These are phyloP conservation scores for Drosophila putrida DNA, from an alignment of 2,888 invertebrate genomes.

Conservation along the genomic window DNA sequence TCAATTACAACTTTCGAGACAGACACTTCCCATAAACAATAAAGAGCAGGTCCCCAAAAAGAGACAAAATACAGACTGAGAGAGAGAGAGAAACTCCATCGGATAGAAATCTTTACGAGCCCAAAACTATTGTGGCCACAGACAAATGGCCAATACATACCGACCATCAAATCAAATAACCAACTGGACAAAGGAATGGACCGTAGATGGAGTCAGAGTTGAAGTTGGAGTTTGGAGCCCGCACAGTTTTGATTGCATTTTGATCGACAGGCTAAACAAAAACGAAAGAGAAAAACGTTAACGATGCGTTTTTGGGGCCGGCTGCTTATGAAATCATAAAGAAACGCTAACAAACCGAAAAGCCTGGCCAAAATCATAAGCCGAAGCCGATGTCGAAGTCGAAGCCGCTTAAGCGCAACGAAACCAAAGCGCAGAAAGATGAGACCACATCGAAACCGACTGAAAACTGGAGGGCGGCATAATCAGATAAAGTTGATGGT, in stretches of 20 bases:
- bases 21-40: slow-evolving; percentile 72
- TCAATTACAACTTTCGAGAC: slow-evolving; percentile 63
- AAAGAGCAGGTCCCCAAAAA: slow-evolving; percentile 39
- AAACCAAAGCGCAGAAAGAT: slow-evolving; percentile 52
- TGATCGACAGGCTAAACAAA: slow-evolving; percentile 70
- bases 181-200: slow-evolving; percentile 42
- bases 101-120: slow-evolving; percentile 72
- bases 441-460: slow-evolving; percentile 49
- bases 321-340: slow-evolving; percentile 65
- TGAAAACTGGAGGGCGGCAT: slow-evolving; percentile 56
- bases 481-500: slow-evolving; percentile 67
- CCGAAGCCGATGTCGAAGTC: slow-evolving; percentile 37
- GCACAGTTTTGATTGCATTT: slow-evolving; percentile 80
- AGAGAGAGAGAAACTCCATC: not conserved
- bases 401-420: slow-evolving; percentile 39
- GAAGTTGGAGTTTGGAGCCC: slow-evolving; percentile 40
- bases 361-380: slow-evolving; percentile 60
- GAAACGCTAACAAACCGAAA: slow-evolving; percentile 49
- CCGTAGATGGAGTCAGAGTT: slow-evolving; percentile 21
- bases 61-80: not conserved
- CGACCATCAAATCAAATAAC: slow-evolving; percentile 56
- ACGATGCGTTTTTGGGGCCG: slow-evolving; percentile 35
- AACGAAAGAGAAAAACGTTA: slow-evolving; percentile 38
- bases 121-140: slow-evolving; percentile 66
- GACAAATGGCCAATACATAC: slow-evolving; percentile 29